Evolutionary conservation across 2,113 vertebrate species (phyloP).

Genomic region (Phasianus colchicus): DNA sequence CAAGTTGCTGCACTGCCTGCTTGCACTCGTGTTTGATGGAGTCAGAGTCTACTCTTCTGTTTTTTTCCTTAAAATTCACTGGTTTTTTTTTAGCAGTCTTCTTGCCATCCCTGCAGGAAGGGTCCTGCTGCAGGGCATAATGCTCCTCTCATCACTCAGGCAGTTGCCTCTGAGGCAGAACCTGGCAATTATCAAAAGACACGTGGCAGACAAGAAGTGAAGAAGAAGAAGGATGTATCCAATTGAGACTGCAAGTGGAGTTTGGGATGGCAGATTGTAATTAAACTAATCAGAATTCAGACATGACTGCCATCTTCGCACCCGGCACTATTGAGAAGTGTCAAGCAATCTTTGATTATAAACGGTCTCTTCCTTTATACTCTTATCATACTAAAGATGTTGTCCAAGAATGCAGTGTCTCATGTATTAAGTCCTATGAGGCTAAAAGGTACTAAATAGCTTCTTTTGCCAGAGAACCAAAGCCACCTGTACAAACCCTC

Average conservation of each 20-base stretch:
- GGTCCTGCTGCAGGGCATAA: not conserved
- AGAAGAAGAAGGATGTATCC: not conserved
- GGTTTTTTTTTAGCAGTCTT: not conserved
- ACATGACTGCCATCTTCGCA: not conserved
- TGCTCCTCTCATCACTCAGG: not conserved
- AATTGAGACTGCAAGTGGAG: not conserved
- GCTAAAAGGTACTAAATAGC: not conserved
- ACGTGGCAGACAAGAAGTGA: not conserved
- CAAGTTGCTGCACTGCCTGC: fast-evolving
- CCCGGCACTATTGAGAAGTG: not conserved
- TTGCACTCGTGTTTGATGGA: not conserved
- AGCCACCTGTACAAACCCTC: not conserved
- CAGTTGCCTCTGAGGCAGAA: not conserved
- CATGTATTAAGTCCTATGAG: not conserved
- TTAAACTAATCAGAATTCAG: not conserved
- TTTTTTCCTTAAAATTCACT: not conserved
- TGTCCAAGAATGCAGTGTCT: not conserved
- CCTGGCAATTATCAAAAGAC: not conserved
- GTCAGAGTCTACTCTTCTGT: not conserved
- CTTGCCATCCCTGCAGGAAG: not conserved
- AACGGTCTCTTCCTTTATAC: not conserved
- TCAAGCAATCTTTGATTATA: not conserved
- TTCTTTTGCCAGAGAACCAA: not conserved
- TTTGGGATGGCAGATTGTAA: not conserved
- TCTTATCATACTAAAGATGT: not conserved